phyloP scores from a whole-genome alignment of 2,888 invertebrate species.

The Leptopilina syphax region DNA sequence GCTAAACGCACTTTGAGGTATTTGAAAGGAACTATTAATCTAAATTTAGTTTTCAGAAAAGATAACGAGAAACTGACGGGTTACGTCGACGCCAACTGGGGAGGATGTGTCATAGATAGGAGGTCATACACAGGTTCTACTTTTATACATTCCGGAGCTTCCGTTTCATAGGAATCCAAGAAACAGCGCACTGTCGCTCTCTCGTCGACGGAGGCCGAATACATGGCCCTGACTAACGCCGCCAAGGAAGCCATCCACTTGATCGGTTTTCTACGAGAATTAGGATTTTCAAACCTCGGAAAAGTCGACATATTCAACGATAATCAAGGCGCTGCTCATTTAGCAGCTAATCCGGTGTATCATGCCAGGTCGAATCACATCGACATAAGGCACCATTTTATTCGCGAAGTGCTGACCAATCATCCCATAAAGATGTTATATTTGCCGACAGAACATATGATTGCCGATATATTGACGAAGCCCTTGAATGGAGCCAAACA shows the following conservation, averaged over 20 bases:
- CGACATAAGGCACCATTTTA: conserved; percentile 35
- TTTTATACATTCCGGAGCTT: conserved; percentile 4
- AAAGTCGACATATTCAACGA: conserved; percentile 43
- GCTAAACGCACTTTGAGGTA: conserved; percentile 25
- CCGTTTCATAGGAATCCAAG: conserved; percentile 12
- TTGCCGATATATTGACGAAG: too few species aligned
- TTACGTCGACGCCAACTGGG: conserved; percentile 21
- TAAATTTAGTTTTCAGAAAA: background rate
- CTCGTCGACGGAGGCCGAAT: background rate
- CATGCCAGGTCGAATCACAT: conserved; percentile 40
- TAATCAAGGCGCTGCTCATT: conserved; percentile 50
- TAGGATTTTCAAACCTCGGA: conserved; percentile 39
- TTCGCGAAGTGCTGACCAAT: conserved; percentile 42
- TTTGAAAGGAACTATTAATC: conserved; percentile 31
- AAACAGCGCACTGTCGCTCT: conserved; percentile 20
- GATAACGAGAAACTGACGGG: background rate
- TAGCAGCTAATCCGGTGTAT: conserved; percentile 42
- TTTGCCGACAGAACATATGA: too few species aligned
- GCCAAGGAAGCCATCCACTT: conserved; percentile 47
- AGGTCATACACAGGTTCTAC: background rate
- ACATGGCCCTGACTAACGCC: conserved; percentile 32
- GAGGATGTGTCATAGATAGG: background rate
- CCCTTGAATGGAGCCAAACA: too few species aligned
- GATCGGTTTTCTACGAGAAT: conserved; percentile 43
- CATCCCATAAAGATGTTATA: conserved; percentile 28